Conservation (phyloP, 1,140 invertebrate species). For the Papilio xuthus region DNA sequence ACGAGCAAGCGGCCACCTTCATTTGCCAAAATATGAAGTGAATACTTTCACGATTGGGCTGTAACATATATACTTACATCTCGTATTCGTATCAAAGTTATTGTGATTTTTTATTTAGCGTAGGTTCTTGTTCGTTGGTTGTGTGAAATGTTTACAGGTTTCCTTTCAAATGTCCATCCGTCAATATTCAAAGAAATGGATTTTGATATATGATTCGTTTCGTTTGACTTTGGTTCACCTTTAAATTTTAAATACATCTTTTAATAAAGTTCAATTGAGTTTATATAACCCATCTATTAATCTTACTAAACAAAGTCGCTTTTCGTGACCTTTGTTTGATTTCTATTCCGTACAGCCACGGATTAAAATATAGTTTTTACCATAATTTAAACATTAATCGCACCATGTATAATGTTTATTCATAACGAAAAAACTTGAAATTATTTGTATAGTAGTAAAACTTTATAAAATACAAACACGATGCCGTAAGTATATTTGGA, state of each 20-base stretch:
- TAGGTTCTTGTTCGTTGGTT: not conserved
- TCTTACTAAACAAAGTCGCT: too few species aligned
- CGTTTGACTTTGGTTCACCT: slow-evolving; percentile 9
- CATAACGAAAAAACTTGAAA: too few species aligned
- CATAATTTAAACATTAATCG: too few species aligned
- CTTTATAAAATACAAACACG: not conserved
- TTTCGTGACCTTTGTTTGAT: too few species aligned
- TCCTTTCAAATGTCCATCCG: slow-evolving; percentile 14
- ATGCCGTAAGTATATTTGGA: not conserved
- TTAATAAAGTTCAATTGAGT: too few species aligned
- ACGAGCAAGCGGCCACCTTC: too few species aligned
- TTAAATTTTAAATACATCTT: too few species aligned
- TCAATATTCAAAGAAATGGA: slow-evolving; percentile 13
- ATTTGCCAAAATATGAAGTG: too few species aligned
- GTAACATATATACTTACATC: not conserved
- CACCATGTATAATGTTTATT: too few species aligned
- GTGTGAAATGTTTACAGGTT: not conserved
- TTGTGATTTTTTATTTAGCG: not conserved
- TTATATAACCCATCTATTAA: too few species aligned
- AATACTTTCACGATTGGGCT: not conserved
- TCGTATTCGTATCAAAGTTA: not conserved
- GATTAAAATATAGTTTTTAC: too few species aligned
- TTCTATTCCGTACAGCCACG: too few species aligned
- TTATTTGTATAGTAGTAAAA: not conserved
- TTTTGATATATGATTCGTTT: slow-evolving; percentile 9